phyloP scores from a whole-genome alignment of 2,797 vertebrate species.

The Carduelis carduelis region DNA sequence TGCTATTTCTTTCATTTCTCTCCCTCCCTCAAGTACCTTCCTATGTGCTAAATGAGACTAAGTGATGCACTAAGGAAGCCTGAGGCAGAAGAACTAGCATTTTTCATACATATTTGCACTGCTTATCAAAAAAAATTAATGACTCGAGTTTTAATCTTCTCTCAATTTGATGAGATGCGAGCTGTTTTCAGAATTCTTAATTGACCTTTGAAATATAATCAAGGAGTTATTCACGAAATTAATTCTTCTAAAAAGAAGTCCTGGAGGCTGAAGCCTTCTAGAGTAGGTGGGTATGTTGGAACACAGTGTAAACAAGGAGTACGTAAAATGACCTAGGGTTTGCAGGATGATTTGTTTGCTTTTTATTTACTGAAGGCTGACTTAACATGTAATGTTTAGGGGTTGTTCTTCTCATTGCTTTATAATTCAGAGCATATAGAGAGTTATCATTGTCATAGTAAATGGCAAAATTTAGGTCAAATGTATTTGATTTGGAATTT shows the following conservation, averaged over 20 bases:
- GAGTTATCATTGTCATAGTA: background rate
- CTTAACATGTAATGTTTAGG: background rate
- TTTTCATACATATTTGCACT: conserved; percentile 35
- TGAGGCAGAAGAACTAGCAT: conserved; percentile 19
- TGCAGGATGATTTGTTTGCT: background rate
- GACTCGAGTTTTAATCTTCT: conserved; percentile 57
- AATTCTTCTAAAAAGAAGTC: conserved; percentile 12
- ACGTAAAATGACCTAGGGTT: background rate
- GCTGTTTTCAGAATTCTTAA: conserved; percentile 44
- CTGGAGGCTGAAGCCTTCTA: background rate
- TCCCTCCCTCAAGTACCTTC: background rate
- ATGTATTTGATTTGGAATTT: background rate
- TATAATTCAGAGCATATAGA: background rate
- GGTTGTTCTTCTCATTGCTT: background rate
- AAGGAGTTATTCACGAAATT: conserved; percentile 1
- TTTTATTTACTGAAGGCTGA: background rate
- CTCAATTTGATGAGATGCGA: conserved; percentile 51
- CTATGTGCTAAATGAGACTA: background rate
- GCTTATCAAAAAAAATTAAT: conserved; percentile 50
- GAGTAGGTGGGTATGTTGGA: background rate
- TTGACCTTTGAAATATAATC: conserved; percentile 60
- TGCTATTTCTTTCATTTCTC: background rate
- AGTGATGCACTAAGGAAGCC: background rate
- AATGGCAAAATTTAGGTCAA: background rate
- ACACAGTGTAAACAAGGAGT: background rate